Base-by-base conservation (phyloP, 2,888 invertebrate species). In the Schizotus pectinicornis region DNA sequence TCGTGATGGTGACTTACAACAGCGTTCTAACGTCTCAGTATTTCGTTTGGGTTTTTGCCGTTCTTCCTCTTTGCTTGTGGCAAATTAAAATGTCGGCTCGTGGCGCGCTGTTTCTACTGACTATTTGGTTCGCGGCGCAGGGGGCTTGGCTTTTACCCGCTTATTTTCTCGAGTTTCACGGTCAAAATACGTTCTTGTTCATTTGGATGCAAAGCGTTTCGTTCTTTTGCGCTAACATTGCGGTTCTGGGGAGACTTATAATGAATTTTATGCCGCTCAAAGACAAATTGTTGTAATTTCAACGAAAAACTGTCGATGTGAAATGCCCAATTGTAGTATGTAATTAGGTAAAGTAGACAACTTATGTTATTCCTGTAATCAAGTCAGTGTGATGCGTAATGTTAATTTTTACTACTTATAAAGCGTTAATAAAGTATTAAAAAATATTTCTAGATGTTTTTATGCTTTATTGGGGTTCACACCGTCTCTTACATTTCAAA, bases 1-100 rank as follows among this genome's bases (percentile, higher is more conserved):
- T 94, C 56, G 86, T 92, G 1, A 87, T 98, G 75, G 98, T 99
- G 0, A 87, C 91, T 1, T 96, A 92, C 72, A 99, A 99, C 80
- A 92, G 94, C 67, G 98, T 99, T 0, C 86, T 96, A 75, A 99
- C 99, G 0, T 96, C 98, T 3, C 99, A 98, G 75, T 98, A 98
- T 77, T 97, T 97, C 69, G 85, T 98, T 45, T 99, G 99, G 99
- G 96, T 95, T 74, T 79, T 98, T 56, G 91, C 94, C 1, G 78
- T 98, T 6, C 78, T 98, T 11, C 98, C 99, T 0, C 73, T 95
- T 13, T 88, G 92, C 56, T 79, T 90, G 0, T 90, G 91, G 63
- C 86, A 87, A 71, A 84, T 95, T 30, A 82, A 83, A 61, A 80
- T 89, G 57, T 79, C 83, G 2, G 70, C 81, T 6, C 77, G 76